Evolutionary conservation across 2,113 vertebrate species (phyloP), one percentile per base, ranked within the genome.

Genomic region (Coturnix japonica): DNA sequence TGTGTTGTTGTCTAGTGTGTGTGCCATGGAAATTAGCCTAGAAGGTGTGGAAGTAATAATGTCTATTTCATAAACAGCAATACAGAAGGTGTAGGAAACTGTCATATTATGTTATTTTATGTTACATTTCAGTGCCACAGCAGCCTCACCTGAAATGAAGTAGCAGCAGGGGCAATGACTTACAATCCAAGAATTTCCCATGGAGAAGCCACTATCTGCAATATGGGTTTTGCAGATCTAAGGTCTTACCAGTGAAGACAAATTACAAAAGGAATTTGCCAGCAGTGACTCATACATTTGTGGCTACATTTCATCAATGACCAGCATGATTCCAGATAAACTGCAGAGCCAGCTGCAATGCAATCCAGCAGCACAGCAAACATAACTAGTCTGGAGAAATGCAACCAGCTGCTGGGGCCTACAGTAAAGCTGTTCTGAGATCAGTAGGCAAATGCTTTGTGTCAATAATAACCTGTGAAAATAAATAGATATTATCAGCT

Each of bases 241-340:
- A 28, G 46, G 26, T 8, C 47, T 51, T 65, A 63, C 16, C 33
- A 30, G 76, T 7, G 11, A 60, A 69, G 22, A 39, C 17, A 1
- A 28, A 30, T 3, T 7, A 19, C 60, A 46, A 59, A 7, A 28
- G 59, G 12, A 59, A 46, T 13, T 20, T 60, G 60, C 67, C 39
- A 26, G 13, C 5, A 39, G 14, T 18, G 16, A 7, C 5, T 30
- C 47, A 61, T n/a, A 0, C 0, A 0, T 61, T 33, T 70, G 64
- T 64, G 75, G 66, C 44, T 17, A 2, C 35, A 47, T 69, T 78
- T 57, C 44, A 51, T 78, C 64, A 57, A 3, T 3, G 44, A 6
- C 1, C n/a, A 28, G 53, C 33, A 13, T 51, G 60, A 35, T 30
- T 8, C 1, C 1, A 69, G 76, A 11, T 63, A 2, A 28, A 6